These are phyloP conservation scores for Ephydatia muelleri DNA, from an alignment of 37 sponge, comb jelly and placozoan genomes.

Conservation along the genomic window DNA sequence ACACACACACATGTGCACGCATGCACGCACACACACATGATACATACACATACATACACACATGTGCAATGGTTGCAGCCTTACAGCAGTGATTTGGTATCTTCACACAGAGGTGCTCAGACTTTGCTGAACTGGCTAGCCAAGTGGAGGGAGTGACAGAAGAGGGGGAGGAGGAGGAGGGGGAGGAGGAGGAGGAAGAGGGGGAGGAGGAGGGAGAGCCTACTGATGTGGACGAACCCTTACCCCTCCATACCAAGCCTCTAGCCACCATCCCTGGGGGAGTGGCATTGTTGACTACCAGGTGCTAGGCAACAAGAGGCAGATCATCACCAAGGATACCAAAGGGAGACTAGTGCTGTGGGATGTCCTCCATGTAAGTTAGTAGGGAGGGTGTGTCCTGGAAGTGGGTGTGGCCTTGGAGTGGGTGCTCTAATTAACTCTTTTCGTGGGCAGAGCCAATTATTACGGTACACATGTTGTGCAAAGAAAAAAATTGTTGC, in stretches of 20 bases:
- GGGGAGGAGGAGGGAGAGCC: slow-evolving; percentile 36
- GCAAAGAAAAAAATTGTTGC: no score
- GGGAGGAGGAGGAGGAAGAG: slow-evolving; percentile 8
- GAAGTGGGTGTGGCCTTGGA: no score
- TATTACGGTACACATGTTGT: no score
- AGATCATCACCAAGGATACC: slow-evolving; percentile 83
- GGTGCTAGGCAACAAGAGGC: slow-evolving; percentile 66
- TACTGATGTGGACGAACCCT: slow-evolving; percentile 54
- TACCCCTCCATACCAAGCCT: slow-evolving; percentile 32
- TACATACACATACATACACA: no score
- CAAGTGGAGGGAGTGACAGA: no score
- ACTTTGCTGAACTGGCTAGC: background rate
- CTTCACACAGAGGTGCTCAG: no score
- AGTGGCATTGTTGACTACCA: slow-evolving; percentile 67
- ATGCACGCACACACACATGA: no score
- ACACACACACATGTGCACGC: no score
- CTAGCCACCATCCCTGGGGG: slow-evolving; percentile 61
- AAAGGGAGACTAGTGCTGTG: slow-evolving; percentile 65
- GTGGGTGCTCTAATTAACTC: no score
- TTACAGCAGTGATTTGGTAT: no score
- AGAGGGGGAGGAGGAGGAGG: slow-evolving; percentile 24
- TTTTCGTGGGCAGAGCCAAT: no score
- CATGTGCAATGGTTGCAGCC: no score
- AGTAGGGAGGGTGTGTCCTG: background rate
- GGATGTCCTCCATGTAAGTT: slow-evolving; percentile 83